Conservation (phyloP, 2,888 invertebrate species). For the Xylocampa areola region DNA sequence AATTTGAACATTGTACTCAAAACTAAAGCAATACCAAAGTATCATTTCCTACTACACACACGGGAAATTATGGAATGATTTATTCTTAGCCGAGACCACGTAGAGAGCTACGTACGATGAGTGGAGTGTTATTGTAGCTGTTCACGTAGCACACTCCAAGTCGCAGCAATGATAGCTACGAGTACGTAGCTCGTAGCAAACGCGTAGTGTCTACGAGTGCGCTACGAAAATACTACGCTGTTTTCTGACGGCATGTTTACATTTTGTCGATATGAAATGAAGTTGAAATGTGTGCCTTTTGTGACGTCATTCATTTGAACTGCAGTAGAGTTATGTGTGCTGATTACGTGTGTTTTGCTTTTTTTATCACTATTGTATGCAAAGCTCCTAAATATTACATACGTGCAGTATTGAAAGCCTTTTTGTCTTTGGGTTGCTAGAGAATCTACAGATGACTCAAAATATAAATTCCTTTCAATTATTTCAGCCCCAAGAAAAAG, state of each 20-base stretch:
- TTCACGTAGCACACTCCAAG: constrained; percentile 48
- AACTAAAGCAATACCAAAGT: constrained; percentile 34
- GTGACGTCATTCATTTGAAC: too few relatives aligned
- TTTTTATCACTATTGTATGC: too few relatives aligned
- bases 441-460: too few relatives aligned
- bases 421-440: too few relatives aligned
- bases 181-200: constrained; percentile 50
- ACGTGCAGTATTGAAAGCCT: too few relatives aligned
- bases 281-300: not conserved
- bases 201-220: constrained; percentile 48
- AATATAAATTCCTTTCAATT: too few relatives aligned
- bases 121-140: constrained; percentile 52
- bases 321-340: too few relatives aligned
- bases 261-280: constrained; percentile 32
- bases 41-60: constrained; percentile 38
- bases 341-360: too few relatives aligned
- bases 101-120: constrained; percentile 33
- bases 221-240: constrained; percentile 51
- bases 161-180: constrained; percentile 56
- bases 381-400: too few relatives aligned
- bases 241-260: constrained; percentile 22
- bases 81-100: constrained; percentile 45
- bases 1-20: constrained; percentile 18
- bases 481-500: too few relatives aligned
- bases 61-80: constrained; percentile 56